Base-by-base conservation (phyloP, 2,888 invertebrate species). In the Steinernema carpocapsae region DNA sequence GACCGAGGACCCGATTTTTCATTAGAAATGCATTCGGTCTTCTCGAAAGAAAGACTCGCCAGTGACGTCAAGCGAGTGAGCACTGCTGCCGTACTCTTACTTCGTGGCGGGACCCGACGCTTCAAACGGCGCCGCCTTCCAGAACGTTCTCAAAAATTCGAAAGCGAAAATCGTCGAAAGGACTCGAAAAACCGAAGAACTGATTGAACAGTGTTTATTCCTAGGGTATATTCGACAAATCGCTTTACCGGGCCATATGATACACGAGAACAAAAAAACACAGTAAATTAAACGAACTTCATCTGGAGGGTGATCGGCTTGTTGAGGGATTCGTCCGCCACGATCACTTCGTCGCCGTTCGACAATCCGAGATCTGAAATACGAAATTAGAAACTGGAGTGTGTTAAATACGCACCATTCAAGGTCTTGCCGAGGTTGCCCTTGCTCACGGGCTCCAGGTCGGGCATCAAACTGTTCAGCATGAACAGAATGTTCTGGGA, bases 281-380 rank as follows among this genome's bases (percentile, higher is more conserved):
- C 4, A 26, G 22, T 24, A 37, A 64, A 32, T 64, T 64, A 64
- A 32, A 64, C 64, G 32, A 64, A 83, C 42, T 86, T 85, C 29
- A 89, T 81, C 74, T 84, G 85, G 77, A 89, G 88, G 12, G 87
- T 86, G 45, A 89, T 81, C 7, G 89, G 85, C 32, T 83, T 83
- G 3, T 96, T 95, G 4, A 93, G 93, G 2, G 97, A 96, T 24
- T 92, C 90, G 90, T 99, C 97, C 0, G 96, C 94, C 0, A 97
- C 94, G 81, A 94, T 91, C 73, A 97, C 90, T 87, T 94, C 93
- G 73, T 92, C 92, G 0, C 94, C 95, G 88, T 95, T 92, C 75
- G 89, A 91, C 24, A 97, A 89, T 1, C 93, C 94, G 75, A 99
- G 90, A 82, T 97, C 97, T 91, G 87, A 74, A 88, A 86, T 37